Conservation (phyloP, 2,797 vertebrate species). For the Catamblyrhynchus diadema region DNA sequence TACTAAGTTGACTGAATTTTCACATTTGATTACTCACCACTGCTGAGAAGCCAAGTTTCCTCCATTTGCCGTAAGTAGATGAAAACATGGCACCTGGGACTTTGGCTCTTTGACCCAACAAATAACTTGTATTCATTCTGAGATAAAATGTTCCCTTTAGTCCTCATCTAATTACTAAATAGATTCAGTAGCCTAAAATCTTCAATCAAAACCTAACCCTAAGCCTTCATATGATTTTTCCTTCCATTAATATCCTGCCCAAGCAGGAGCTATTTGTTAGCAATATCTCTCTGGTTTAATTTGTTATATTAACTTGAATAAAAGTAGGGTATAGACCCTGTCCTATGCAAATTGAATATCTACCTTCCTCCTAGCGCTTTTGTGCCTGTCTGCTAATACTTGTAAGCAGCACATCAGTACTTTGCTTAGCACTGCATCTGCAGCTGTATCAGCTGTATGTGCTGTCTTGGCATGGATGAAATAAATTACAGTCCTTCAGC, state of each 20-base stretch:
- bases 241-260: slow-evolving; percentile 28
- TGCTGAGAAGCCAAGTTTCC: slow-evolving; percentile 42
- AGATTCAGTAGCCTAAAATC: slow-evolving; percentile 56
- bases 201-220: slow-evolving; percentile 49
- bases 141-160: slow-evolving; percentile 20
- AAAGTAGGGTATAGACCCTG: neutral
- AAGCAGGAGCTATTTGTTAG: slow-evolving; percentile 13
- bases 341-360: neutral
- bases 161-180: slow-evolving; percentile 42
- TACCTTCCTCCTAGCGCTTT: neutral
- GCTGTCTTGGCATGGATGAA: neutral
- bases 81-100: slow-evolving; percentile 1
- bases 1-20: slow-evolving; percentile 18
- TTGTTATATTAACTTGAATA: neutral
- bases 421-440: neutral
- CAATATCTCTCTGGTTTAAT: neutral
- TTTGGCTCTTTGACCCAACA: neutral
- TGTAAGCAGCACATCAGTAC: neutral
- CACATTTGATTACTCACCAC: slow-evolving; percentile 26
- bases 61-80: neutral
- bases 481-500: neutral
- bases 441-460: neutral
- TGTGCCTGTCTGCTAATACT: neutral
- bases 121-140: neutral
- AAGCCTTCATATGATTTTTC: slow-evolving; percentile 43